Conservation (phyloP, 2,888 invertebrate genomes). For the Cheilosia grossa region DNA sequence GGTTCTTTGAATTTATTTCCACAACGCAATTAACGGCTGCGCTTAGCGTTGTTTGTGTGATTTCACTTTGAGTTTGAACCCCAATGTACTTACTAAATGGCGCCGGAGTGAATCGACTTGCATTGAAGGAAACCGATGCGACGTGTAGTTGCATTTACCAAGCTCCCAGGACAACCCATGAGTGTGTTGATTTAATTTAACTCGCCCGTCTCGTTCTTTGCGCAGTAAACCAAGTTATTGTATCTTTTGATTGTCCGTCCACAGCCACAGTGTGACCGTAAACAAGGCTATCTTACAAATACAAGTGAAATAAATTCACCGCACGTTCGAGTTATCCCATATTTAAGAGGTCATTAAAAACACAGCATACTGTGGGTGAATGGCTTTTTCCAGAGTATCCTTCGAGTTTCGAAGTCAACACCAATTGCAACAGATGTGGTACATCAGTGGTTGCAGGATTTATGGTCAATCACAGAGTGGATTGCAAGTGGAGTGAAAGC, state of each 20-base stretch:
- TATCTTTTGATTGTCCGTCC: constrained; percentile 27
- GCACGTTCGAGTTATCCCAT: constrained; percentile 40
- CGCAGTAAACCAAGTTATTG: background rate
- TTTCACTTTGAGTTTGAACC: background rate
- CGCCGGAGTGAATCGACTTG: background rate
- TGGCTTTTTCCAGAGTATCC: constrained; percentile 1
- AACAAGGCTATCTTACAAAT: constrained; percentile 1
- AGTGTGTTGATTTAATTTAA: background rate
- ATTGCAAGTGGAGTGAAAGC: constrained; percentile 43
- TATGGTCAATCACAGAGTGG: constrained; percentile 54
- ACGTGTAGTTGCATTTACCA: background rate
- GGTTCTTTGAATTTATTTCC: constrained; percentile 16
- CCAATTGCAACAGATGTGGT: constrained; percentile 49
- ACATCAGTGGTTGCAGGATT: constrained; percentile 22
- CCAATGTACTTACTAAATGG: background rate
- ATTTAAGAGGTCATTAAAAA: constrained; percentile 42
- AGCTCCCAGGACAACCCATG: background rate
- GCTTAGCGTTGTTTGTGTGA: background rate
- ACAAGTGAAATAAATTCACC: constrained; percentile 45
- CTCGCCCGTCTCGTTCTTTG: background rate
- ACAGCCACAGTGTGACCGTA: constrained; percentile 11
- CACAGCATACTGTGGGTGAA: constrained; percentile 10
- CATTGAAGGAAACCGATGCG: background rate
- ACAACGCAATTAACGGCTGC: constrained; percentile 30
- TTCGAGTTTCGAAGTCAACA: constrained; percentile 40